Base-by-base conservation (phyloP, 1,140 invertebrate genomes). In the Papilio machaon region DNA sequence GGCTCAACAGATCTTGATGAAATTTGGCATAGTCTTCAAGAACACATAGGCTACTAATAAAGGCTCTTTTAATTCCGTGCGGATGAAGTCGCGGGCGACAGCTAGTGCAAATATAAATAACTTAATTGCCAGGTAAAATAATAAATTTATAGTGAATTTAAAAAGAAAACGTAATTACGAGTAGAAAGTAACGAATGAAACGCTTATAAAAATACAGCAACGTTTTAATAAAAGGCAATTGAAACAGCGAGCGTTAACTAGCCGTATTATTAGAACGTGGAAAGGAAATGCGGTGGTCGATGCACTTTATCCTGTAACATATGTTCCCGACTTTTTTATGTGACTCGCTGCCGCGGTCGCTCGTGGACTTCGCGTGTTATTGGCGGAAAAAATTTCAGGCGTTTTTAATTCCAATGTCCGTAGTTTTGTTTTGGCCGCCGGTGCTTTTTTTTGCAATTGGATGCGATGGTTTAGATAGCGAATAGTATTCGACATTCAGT, bases 301-400 rank as follows among this genome's bases (percentile, higher is more conserved):
- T 84, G 87, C 86, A 86, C 83, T 86, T 85, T 86, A 83, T 85
- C 83, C 82, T 82, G 87, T 83, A 85, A 89, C 90, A 91, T 81
- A 83, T 92, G 91, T 82, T 82, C 30, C 19, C 60, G 90, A 91
- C 87, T 91, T 90, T 92, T 92, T 92, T 92, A 92, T 88, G 84
- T 83, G 84, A 84, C 83, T 84, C 81, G 84, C 80, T 80, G 81
- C 82, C 80, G 80, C 58, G 74, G 73, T 76, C 83, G 74, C 47
- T 43, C 54, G 52, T 30, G 76, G 43, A 58, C 64, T 81, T 80
- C 84, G 81, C 87, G 81, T 87, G 88, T 89, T 89, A 87, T 87
- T 86, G 86, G 83, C 81, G 83, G 81, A 82, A 83, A 78, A 86
- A 84, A 86, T 86, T 85, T 81, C 81, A 82, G 81, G 81, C 81